Base-by-base conservation (phyloP, 2,797 vertebrate species). In the Psittacula echo region DNA sequence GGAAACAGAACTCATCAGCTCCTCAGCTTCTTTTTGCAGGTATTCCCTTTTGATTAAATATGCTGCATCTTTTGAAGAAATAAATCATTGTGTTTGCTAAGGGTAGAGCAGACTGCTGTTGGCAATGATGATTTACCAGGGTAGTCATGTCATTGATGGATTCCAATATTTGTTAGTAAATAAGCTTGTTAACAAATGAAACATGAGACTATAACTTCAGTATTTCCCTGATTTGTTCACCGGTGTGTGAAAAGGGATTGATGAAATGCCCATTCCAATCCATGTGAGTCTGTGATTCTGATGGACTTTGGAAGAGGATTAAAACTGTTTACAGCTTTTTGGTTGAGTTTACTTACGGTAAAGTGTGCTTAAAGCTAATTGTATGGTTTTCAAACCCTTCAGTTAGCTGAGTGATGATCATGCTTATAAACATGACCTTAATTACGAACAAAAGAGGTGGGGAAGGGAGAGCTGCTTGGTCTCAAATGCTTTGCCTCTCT, bases 181-280 rank as follows among this genome's bases (percentile, higher is more conserved):
- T 82, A 68, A 93, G 58, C 47, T 16, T 79, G 83, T 80, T 95
- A 87, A 90, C 53, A 89, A 92, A 80, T 27, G 32, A 58, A 32
- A 76, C 27, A 9, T 3, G 19, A 67, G 68, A n/a, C 32, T 75
- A 7, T n/a, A 54, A 34, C 14, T 87, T 44, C n/a, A 65, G 4
- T 26, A 4, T 75, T 73, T 26, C 64, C 11, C 47, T 51, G 34
- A 7, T 67, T 65, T 73, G 18, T 86, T 88, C n/a, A 29, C 19
- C 20, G 5, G 34, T 26, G 58, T 37, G 30, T 76, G 32, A 37
- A 37, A 80, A 77, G 34, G 48, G 41, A 56, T 85, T 71, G 39
- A 65, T 80, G 22, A 48, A 82, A 44, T 77, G 15, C 18, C 47
- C 11, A 3, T 32, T 83, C 26, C 32, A 60, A 0, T 82, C 53